Conservation (phyloP, 2,888 invertebrate genomes). For the Stegophylla sp. region DNA sequence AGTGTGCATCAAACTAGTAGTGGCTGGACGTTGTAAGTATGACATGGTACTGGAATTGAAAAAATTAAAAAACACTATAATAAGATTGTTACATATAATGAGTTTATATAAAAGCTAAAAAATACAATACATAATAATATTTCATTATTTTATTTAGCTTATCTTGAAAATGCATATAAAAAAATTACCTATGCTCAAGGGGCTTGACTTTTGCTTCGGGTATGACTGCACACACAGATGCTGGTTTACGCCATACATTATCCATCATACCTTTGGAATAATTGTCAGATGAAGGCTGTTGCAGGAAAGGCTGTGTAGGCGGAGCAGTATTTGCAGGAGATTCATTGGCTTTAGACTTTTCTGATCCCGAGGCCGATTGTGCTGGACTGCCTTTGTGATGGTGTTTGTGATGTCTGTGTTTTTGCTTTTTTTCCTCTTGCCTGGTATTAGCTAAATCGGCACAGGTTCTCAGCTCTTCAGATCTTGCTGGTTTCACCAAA, state of each 20-base stretch:
- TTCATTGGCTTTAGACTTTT: constrained; percentile 52
- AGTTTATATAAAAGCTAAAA: too few species aligned
- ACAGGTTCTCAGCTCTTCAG: constrained; percentile 67
- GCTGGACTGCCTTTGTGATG: constrained; percentile 40
- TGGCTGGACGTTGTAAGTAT: constrained; percentile 40
- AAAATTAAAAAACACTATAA: background rate
- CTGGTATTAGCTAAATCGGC: constrained; percentile 67
- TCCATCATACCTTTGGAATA: constrained; percentile 51
- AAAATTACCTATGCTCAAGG: constrained; percentile 41
- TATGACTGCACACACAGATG: constrained; percentile 50
- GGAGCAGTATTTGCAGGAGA: constrained; percentile 25
- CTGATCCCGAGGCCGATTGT: constrained; percentile 7
- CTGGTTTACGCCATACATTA: constrained; percentile 49
- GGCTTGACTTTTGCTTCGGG: constrained; percentile 56
- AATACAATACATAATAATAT: too few species aligned
- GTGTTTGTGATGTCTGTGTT: constrained; percentile 45
- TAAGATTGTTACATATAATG: too few species aligned
- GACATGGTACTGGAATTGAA: constrained; percentile 34
- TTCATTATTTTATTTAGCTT: too few species aligned
- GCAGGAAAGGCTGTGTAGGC: constrained; percentile 32
- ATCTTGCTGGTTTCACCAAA: constrained; percentile 64
- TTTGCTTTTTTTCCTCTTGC: constrained; percentile 63
- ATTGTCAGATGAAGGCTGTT: constrained; percentile 36
- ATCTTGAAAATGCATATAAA: background rate
- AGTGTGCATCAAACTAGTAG: constrained; percentile 28